Evolutionary conservation across 2,888 invertebrate species (phyloP).

Genomic region (Leptopilina drosophilae): DNA sequence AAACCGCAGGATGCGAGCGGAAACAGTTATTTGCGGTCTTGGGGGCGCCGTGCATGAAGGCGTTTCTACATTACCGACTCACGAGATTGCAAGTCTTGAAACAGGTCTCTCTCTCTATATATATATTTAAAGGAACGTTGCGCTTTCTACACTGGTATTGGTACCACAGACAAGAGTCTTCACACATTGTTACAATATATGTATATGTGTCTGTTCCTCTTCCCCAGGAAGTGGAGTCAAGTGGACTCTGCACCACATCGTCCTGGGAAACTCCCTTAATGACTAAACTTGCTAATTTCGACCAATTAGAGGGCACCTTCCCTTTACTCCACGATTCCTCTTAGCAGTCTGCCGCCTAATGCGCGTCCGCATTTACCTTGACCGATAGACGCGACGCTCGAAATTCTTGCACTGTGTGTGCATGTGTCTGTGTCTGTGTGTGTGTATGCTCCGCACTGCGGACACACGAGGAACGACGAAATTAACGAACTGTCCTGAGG

Average conservation of each 20-base stretch:
- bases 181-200: conserved; percentile 19
- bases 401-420: conserved; percentile 59
- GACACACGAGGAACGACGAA: conserved; percentile 47
- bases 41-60: conserved; percentile 26
- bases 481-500: conserved; percentile 55
- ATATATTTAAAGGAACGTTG: background rate
- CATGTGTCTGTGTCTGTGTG: too few relatives aligned
- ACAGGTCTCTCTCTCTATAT: background rate
- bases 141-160: background rate
- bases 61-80: conserved; percentile 38
- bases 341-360: conserved; percentile 68
- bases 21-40: conserved; percentile 73
- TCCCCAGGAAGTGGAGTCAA: conserved; percentile 71
- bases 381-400: conserved; percentile 68
- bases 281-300: conserved; percentile 77
- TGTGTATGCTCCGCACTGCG: conserved; percentile 44
- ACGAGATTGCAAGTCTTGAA: conserved; percentile 22
- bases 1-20: conserved; percentile 72
- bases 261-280: conserved; percentile 76
- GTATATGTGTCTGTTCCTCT: conserved; percentile 58
- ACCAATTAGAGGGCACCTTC: conserved; percentile 72
- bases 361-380: conserved; percentile 73
- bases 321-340: conserved; percentile 54
- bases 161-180: conserved; percentile 22
- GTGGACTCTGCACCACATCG: conserved; percentile 70